Evolutionary conservation across 2,888 invertebrate species (phyloP).

Genomic region (Aspidiotus rigidus): DNA sequence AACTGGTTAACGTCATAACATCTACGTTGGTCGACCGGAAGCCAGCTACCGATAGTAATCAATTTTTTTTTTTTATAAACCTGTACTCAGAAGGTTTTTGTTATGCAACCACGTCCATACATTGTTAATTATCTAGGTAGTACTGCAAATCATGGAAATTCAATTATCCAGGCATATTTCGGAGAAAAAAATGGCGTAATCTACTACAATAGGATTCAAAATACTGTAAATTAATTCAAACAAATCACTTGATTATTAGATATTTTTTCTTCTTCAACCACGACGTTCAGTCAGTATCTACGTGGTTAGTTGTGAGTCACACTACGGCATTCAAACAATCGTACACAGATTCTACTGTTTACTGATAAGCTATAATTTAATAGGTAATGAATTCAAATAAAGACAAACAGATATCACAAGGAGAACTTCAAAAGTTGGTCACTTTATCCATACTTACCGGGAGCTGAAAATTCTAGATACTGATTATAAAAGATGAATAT

Average conservation of each 20-base stretch:
- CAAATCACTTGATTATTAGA: background rate
- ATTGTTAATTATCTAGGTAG: slow-evolving; percentile 13
- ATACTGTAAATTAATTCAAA: background rate
- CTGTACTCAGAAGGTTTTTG: background rate
- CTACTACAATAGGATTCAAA: slow-evolving; percentile 4
- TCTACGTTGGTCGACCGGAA: slow-evolving; percentile 3
- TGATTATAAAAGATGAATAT: background rate
- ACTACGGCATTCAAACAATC: background rate
- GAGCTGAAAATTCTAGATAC: background rate
- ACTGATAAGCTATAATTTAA: slow-evolving; percentile 1
- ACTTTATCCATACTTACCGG: background rate
- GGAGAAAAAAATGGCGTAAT: slow-evolving; percentile 5
- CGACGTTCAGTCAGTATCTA: slow-evolving; percentile 25
- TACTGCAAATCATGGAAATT: slow-evolving; percentile 20
- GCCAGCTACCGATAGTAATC: background rate
- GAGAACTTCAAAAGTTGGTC: background rate
- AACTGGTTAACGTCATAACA: background rate
- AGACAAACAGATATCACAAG: slow-evolving; percentile 17
- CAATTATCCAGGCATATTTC: background rate
- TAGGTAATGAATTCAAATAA: slow-evolving; percentile 15
- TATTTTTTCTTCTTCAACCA: slow-evolving; percentile 18
- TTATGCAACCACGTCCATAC: background rate
- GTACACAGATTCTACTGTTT: no score
- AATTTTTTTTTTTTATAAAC: background rate
- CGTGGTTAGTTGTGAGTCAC: slow-evolving; percentile 26